These are phyloP conservation scores for Drosophila robusta DNA, from an alignment of 2,888 invertebrate species.

Conservation along the genomic window DNA sequence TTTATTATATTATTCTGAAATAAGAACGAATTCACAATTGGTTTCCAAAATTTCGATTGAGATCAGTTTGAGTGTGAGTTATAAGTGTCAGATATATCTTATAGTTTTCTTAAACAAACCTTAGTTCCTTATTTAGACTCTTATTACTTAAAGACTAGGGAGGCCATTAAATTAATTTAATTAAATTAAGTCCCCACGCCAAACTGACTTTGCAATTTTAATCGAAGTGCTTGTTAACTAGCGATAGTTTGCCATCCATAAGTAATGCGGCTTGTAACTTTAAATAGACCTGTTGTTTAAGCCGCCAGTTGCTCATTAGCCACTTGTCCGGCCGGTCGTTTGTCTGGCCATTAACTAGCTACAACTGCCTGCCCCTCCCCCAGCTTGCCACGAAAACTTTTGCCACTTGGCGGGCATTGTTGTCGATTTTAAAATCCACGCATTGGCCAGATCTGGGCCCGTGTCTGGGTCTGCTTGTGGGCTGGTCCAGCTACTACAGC, in stretches of 20 bases:
- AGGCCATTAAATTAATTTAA: not conserved
- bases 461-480: not conserved
- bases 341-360: constrained; percentile 70
- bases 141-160: not conserved
- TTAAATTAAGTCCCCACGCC: not conserved
- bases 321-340: constrained; percentile 61
- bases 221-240: not conserved
- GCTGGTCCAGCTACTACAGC: constrained; percentile 38
- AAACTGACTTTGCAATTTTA: not conserved
- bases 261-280: not conserved
- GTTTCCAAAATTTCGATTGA: too few relatives aligned
- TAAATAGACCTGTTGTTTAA: constrained; percentile 17
- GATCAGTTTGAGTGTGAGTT: too few relatives aligned
- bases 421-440: constrained; percentile 53
- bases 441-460: constrained; percentile 13
- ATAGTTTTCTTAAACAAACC: too few relatives aligned
- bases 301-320: constrained; percentile 64
- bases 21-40: too few relatives aligned
- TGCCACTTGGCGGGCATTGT: constrained; percentile 60
- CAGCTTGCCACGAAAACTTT: constrained; percentile 50
- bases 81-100: too few relatives aligned
- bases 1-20: too few relatives aligned
- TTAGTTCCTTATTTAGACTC: too few relatives aligned
- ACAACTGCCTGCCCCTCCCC: constrained; percentile 22
- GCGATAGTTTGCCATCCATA: constrained; percentile 1